These are phyloP conservation scores for Nudaria mundana DNA, from an alignment of 2,888 invertebrate genomes.

Conservation along the genomic window DNA sequence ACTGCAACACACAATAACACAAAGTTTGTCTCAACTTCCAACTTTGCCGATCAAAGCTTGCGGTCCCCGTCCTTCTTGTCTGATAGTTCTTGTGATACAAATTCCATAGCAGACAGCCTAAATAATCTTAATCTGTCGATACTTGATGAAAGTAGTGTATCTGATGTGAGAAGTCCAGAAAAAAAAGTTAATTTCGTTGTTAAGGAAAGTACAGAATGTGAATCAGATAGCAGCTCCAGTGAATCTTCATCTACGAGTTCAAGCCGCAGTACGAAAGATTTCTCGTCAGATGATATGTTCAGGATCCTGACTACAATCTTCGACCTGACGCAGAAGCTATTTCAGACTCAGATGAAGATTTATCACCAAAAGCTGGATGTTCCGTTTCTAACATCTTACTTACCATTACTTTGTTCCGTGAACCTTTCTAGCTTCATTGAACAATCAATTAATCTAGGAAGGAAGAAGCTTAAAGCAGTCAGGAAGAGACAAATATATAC, in stretches of 20 bases:
- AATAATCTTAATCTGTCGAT: neutral
- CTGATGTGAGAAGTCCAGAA: no score
- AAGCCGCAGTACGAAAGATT: neutral
- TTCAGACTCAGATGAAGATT: neutral
- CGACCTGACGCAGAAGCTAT: neutral
- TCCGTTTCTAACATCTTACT: no score
- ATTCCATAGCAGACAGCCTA: neutral
- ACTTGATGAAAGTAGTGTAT: neutral
- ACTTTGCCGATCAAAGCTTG: neutral
- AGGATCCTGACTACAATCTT: neutral
- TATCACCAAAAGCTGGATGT: constrained; percentile 1
- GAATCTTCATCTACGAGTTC: neutral
- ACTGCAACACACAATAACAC: neutral
- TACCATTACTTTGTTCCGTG: no score
- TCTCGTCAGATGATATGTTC: neutral
- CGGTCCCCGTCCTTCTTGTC: neutral
- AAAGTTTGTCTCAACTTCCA: neutral
- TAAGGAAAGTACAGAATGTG: no score
- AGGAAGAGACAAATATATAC: neutral
- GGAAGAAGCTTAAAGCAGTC: neutral
- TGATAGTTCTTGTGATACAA: neutral
- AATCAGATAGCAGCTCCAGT: no score
- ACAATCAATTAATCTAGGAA: neutral
- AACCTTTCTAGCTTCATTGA: constrained; percentile 1
- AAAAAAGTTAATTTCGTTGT: no score